Conservation (phyloP, 2,888 invertebrate genomes). For the Erebia palarica region DNA sequence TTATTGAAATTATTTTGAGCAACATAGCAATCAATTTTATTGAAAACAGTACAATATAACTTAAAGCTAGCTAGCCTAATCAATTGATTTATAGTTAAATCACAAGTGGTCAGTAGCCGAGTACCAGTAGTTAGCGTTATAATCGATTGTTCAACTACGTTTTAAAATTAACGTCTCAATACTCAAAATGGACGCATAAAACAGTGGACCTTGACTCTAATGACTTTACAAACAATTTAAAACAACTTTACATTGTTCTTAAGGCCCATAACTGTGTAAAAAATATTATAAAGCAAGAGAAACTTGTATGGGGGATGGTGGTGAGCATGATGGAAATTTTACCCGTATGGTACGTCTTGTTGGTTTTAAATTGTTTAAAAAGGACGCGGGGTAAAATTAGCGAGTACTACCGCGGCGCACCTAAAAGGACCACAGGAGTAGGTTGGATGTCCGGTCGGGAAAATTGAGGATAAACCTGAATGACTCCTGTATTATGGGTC, state of each 20-base stretch:
- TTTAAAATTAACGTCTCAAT: conserved; percentile 52
- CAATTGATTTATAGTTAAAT: background rate
- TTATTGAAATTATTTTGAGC: background rate
- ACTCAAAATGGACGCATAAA: conserved; percentile 51
- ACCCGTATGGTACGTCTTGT: conserved; percentile 54
- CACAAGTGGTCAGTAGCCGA: background rate
- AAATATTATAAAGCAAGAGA: conserved; percentile 14
- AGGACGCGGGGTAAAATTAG: conserved; percentile 73
- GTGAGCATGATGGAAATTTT: conserved; percentile 29
- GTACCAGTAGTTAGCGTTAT: conserved; percentile 11
- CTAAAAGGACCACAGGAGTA: conserved; percentile 53
- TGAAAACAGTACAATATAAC: no score
- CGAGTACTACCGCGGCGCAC: conserved; percentile 73
- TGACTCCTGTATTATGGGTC: background rate
- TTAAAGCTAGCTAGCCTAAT: no score
- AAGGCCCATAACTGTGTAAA: conserved; percentile 47
- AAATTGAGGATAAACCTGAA: conserved; percentile 14
- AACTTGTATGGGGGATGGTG: conserved; percentile 19
- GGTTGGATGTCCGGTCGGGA: conserved; percentile 18
- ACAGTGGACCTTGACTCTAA: conserved; percentile 64
- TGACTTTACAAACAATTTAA: conserved; percentile 62
- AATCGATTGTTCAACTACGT: conserved; percentile 27
- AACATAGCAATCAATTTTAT: background rate
- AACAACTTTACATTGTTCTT: conserved; percentile 47
- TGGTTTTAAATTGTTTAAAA: conserved; percentile 65